Evolutionary conservation across 2,113 vertebrate species (phyloP).

Genomic region (Felis chaus): DNA sequence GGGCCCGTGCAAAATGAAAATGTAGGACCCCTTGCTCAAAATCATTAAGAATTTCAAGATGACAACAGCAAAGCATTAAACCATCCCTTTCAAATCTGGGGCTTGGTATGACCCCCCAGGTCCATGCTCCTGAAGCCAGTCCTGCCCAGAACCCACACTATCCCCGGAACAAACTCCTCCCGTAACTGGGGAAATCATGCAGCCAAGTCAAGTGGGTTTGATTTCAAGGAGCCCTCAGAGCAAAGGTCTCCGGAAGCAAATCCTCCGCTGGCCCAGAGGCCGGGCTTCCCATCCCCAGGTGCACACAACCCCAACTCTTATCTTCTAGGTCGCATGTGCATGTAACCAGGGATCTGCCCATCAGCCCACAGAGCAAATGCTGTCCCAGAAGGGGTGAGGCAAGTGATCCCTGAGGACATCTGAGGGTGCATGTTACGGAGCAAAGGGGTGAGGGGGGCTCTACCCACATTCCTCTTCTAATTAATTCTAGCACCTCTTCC

Average conservation of each 20-base stretch:
- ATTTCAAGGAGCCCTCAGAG: background rate
- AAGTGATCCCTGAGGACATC: background rate
- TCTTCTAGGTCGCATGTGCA: background rate
- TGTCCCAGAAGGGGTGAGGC: background rate
- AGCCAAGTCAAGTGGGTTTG: background rate
- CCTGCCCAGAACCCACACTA: background rate
- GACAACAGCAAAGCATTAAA: background rate
- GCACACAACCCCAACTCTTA: background rate
- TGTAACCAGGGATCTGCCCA: background rate
- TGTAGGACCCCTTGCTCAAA: background rate
- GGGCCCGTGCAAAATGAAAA: background rate
- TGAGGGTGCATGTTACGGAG: background rate
- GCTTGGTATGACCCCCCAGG: accelerated
- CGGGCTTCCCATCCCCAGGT: background rate
- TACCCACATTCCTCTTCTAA: background rate
- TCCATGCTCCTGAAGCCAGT: background rate
- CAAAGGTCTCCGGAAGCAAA: background rate
- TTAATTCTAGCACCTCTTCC: background rate
- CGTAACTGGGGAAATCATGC: background rate
- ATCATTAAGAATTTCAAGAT: background rate
- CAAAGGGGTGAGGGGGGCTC: too few species aligned
- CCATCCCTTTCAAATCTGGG: background rate
- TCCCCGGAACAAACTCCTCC: background rate
- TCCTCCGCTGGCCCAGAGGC: background rate
- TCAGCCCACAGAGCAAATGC: background rate